phyloP scores from a whole-genome alignment of 2,113 vertebrate genomes.

The Rhegmatorhina hoffmannsi region DNA sequence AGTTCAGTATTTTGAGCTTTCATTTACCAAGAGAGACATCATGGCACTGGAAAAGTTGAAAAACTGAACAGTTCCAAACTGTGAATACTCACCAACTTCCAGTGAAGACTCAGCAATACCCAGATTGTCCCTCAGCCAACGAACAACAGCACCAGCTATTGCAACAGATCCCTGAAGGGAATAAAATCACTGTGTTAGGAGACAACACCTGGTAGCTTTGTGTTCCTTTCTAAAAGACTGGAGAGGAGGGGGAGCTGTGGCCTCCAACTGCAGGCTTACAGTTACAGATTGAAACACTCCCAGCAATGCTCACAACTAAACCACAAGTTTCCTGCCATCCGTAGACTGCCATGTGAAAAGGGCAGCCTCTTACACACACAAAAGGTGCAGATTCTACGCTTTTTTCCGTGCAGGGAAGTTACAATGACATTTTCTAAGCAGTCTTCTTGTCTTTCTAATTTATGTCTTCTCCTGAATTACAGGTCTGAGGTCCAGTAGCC shows the following conservation, averaged over 20 bases:
- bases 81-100: slow-evolving; percentile 85
- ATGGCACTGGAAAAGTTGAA: neutral
- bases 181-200: neutral
- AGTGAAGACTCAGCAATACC: slow-evolving; percentile 85
- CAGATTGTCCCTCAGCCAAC: slow-evolving; percentile 96
- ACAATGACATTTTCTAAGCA: neutral
- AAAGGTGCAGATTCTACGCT: neutral
- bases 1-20: neutral
- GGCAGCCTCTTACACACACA: neutral
- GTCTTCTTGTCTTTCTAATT: neutral
- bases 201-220: neutral
- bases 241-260: neutral
- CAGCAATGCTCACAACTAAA: neutral
- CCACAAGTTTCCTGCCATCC: neutral
- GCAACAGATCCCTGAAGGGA: slow-evolving; percentile 91
- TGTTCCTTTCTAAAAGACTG: neutral
- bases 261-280: neutral
- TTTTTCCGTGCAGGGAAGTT: neutral
- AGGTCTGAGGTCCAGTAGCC: neutral
- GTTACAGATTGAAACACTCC: neutral
- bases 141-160: slow-evolving; percentile 93
- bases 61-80: neutral
- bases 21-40: neutral
- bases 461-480: neutral
- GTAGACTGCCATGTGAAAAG: neutral